phyloP scores from a whole-genome alignment of 2,797 vertebrate species.

The Poeciliopsis turneri region DNA sequence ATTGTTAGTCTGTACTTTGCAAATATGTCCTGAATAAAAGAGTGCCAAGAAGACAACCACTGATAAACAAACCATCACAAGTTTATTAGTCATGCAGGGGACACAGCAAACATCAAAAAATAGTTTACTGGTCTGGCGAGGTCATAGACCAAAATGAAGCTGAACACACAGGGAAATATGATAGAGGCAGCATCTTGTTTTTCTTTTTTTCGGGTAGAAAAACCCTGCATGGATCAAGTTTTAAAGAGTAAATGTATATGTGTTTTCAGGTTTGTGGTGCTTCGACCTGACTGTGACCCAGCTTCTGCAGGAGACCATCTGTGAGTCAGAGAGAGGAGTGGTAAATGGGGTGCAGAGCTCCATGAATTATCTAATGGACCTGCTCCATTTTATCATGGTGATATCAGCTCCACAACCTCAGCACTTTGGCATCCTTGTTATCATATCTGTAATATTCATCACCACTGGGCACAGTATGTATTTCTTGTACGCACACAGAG shows the following conservation, averaged over 20 bases:
- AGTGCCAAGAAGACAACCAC: not conserved
- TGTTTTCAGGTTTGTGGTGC: constrained; percentile 79
- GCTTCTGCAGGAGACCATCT: constrained; percentile 83
- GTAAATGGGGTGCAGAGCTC: constrained; percentile 86
- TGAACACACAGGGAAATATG: not conserved
- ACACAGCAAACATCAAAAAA: not conserved
- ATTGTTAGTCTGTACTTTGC: not conserved
- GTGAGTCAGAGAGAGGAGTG: constrained; percentile 82
- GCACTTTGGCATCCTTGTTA: constrained; percentile 80
- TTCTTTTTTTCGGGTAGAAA: not conserved
- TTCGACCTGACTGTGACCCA: constrained; percentile 84
- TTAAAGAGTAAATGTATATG: constrained; percentile 18
- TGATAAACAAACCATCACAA: not conserved
- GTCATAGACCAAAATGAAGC: not conserved
- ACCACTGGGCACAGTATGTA: constrained; percentile 79
- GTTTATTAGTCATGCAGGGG: not conserved
- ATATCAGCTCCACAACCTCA: constrained; percentile 80
- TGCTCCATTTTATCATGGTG: constrained; percentile 83
- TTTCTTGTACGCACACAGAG: constrained; percentile 83
- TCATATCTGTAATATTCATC: constrained; percentile 82
- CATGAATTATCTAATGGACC: constrained; percentile 86
- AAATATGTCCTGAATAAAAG: not conserved
- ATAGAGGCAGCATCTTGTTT: not conserved
- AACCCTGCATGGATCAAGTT: not conserved
- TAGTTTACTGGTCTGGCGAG: not conserved